Percentiles rank a stretch among this genome's conserved stretches.
Evolutionary conservation across 2,888 invertebrate species (phyloP).

Genomic region (Protodeltote pygarga): DNA sequence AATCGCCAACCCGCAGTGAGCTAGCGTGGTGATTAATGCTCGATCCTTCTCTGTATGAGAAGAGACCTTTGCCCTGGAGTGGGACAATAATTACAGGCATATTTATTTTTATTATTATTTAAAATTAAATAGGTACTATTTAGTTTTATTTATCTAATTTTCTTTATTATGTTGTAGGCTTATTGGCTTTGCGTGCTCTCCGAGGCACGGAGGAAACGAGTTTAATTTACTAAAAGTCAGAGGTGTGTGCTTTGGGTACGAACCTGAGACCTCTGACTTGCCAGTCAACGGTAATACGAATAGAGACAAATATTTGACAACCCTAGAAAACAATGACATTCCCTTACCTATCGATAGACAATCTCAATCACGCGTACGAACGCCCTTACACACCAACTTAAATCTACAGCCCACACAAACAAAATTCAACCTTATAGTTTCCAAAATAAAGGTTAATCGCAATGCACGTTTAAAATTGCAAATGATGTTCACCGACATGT

Average conservation of each 20-base stretch:
- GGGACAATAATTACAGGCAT: background rate
- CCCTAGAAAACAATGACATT: slow-evolving; percentile 50
- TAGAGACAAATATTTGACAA: slow-evolving; percentile 25
- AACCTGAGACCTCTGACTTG: too few relatives aligned
- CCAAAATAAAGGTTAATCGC: accelerated
- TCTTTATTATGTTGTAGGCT: too few relatives aligned
- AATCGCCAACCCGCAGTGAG: too few relatives aligned
- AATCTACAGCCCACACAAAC: background rate
- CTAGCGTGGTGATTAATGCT: too few relatives aligned
- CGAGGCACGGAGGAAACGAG: too few relatives aligned
- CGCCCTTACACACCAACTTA: slow-evolving; percentile 27
- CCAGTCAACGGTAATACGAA: background rate
- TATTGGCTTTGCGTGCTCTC: too few relatives aligned
- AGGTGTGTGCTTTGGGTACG: too few relatives aligned
- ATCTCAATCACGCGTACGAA: slow-evolving; percentile 47
- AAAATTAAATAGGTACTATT: too few relatives aligned
- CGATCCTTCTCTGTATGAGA: too few relatives aligned
- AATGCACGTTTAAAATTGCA: background rate
- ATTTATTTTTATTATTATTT: background rate
- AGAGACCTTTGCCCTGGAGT: too few relatives aligned
- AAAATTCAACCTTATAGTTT: slow-evolving; percentile 2
- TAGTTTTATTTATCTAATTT: too few relatives aligned
- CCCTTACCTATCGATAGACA: slow-evolving; percentile 41
- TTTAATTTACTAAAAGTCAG: background rate
- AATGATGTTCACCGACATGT: background rate